These are phyloP conservation scores for Stegostoma tigrinum DNA, from an alignment of 2,113 vertebrate genomes.

Conservation along the genomic window DNA sequence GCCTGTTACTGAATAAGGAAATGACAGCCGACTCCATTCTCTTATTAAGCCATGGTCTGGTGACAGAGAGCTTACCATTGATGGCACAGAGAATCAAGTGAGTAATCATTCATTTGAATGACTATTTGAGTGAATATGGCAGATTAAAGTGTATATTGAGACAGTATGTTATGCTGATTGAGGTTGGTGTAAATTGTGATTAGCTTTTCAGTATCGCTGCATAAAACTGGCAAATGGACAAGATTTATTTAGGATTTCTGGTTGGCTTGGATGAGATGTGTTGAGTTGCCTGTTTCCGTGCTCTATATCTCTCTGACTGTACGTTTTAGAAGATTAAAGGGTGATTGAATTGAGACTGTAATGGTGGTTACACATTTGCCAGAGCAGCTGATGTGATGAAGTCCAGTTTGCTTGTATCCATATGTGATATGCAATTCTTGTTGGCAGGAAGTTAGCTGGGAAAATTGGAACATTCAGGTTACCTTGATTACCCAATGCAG, in stretches of 20 bases:
- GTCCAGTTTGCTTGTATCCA: too few relatives aligned
- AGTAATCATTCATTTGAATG: constrained; percentile 39
- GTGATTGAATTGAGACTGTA: background rate
- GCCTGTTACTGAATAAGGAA: constrained; percentile 72
- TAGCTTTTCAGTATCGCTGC: background rate
- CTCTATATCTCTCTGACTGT: too few relatives aligned
- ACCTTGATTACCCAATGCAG: too few relatives aligned
- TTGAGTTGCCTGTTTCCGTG: too few relatives aligned
- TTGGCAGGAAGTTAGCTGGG: too few relatives aligned
- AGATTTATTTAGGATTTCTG: too few relatives aligned
- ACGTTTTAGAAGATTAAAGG: background rate
- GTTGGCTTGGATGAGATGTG: too few relatives aligned
- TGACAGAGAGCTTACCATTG: constrained; percentile 87
- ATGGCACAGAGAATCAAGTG: constrained; percentile 83
- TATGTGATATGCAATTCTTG: too few relatives aligned
- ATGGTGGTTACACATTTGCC: background rate
- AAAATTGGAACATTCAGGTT: too few relatives aligned
- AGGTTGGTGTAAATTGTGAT: background rate
- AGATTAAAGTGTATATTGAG: background rate
- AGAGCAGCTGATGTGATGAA: background rate
- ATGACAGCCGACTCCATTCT: constrained; percentile 73
- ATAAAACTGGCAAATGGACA: background rate
- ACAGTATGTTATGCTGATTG: background rate
- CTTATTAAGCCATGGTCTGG: constrained; percentile 79
- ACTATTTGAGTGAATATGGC: background rate